A percentile compares a stretch with the other conserved stretches of the same genome.
phyloP scores from a whole-genome alignment of 1,140 invertebrate species.

The Drosophila nebulosa region DNA sequence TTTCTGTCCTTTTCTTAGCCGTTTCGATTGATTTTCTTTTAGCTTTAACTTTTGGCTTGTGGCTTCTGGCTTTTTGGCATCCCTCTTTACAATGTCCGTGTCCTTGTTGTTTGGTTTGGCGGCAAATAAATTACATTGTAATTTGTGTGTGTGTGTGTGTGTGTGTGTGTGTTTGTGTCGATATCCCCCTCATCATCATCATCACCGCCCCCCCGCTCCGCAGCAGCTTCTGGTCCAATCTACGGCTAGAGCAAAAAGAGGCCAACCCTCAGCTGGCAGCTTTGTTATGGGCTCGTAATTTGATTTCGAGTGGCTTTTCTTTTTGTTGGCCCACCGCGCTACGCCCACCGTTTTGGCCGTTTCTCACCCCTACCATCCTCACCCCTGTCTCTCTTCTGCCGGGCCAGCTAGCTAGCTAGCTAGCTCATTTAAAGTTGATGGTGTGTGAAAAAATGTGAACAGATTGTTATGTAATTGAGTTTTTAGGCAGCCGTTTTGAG shows the following conservation, averaged over 20 bases:
- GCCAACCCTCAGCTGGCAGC: constrained; percentile 49
- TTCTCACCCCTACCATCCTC: constrained; percentile 27
- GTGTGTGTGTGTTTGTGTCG: background rate
- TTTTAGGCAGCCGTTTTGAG: constrained; percentile 79
- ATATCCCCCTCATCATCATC: constrained; percentile 38
- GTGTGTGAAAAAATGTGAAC: constrained; percentile 81
- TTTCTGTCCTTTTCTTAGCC: constrained; percentile 53
- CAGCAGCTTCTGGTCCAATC: background rate
- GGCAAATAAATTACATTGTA: constrained; percentile 80
- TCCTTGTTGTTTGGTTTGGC: constrained; percentile 25
- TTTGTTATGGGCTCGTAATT: constrained; percentile 57
- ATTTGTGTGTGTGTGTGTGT: constrained; percentile 58
- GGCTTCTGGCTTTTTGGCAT: constrained; percentile 3
- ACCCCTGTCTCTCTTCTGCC: background rate
- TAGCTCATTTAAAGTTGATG: constrained; percentile 80
- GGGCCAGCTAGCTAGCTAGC: background rate
- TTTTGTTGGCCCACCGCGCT: constrained; percentile 31
- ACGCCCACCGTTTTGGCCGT: constrained; percentile 64
- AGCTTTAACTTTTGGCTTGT: constrained; percentile 30
- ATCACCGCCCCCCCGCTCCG: background rate
- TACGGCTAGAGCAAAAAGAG: constrained; percentile 48
- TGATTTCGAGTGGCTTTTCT: constrained; percentile 71
- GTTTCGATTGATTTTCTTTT: constrained; percentile 70
- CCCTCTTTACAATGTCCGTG: background rate
- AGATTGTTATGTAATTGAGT: constrained; percentile 81